phyloP scores from a whole-genome alignment of 2,113 vertebrate species.

The Spilogale gracilis region DNA sequence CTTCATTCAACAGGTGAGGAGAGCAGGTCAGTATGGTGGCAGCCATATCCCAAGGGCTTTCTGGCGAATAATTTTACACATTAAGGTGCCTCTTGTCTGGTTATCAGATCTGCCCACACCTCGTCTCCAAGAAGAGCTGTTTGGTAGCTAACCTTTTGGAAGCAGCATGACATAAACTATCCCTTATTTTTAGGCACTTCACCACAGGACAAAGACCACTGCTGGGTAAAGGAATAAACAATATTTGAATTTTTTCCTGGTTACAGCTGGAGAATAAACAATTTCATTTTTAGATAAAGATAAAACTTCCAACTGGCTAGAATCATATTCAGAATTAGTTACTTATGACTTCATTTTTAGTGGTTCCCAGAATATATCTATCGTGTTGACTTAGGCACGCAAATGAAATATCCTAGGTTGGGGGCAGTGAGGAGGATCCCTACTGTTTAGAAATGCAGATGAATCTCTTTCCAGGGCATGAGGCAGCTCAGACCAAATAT shows the following conservation, averaged over 20 bases:
- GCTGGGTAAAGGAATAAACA: slow-evolving; percentile 53
- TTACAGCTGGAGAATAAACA: slow-evolving; percentile 73
- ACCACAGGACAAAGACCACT: not conserved
- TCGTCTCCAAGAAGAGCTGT: not conserved
- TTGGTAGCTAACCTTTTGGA: slow-evolving; percentile 53
- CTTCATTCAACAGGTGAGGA: not conserved
- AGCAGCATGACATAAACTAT: not conserved
- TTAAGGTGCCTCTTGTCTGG: not conserved
- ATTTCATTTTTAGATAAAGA: slow-evolving; percentile 58
- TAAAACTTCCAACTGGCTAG: slow-evolving; percentile 61
- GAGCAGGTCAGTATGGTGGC: not conserved
- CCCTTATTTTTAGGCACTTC: slow-evolving; percentile 3
- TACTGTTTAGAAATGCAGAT: slow-evolving; percentile 63
- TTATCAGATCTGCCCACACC: not conserved
- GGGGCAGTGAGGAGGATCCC: not conserved
- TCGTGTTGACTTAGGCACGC: slow-evolving; percentile 62
- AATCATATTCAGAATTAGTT: slow-evolving; percentile 64
- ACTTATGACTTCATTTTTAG: slow-evolving; percentile 69
- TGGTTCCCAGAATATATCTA: slow-evolving; percentile 70
- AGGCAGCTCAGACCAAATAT: slow-evolving; percentile 34
- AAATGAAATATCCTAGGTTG: not conserved
- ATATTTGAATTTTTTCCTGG: slow-evolving; percentile 45
- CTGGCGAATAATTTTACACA: not conserved
- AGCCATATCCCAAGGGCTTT: not conserved
- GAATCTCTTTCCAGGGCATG: slow-evolving; percentile 51